A percentile compares a stretch with the other conserved stretches of the same genome.
Conservation (phyloP, 2,888 invertebrate genomes). For the Eilema griseolum region DNA sequence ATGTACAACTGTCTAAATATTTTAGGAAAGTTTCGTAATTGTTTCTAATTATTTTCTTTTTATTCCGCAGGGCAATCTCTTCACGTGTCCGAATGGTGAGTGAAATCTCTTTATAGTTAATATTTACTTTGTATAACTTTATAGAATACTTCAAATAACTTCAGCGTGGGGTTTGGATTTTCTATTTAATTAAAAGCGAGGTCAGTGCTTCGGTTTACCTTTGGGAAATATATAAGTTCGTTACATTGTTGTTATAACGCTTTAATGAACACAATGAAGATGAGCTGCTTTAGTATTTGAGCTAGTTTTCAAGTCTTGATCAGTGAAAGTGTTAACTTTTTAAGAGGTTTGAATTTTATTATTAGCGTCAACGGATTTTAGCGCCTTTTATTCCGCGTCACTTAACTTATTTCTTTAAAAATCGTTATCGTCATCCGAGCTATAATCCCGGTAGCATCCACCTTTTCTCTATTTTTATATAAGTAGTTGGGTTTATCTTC, state of each 20-base stretch:
- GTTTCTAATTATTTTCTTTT: slow-evolving; percentile 43
- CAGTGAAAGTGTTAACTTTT: slow-evolving; percentile 9
- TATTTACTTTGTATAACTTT: slow-evolving; percentile 45
- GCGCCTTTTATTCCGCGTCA: background rate
- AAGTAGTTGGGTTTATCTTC: too few species aligned
- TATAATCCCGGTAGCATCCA: background rate
- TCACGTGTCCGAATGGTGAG: slow-evolving; percentile 92
- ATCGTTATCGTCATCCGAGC: background rate
- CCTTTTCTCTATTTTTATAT: too few species aligned
- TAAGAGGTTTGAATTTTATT: background rate
- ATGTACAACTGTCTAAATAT: slow-evolving; percentile 17
- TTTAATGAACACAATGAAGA: slow-evolving; percentile 41
- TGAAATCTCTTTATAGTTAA: slow-evolving; percentile 55
- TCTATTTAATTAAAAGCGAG: slow-evolving; percentile 54
- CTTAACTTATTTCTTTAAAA: too few species aligned
- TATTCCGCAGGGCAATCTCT: slow-evolving; percentile 88
- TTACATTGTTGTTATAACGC: slow-evolving; percentile 42
- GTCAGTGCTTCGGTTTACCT: slow-evolving; percentile 39
- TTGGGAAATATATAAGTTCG: slow-evolving; percentile 51
- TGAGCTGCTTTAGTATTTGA: slow-evolving; percentile 36
- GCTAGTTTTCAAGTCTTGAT: slow-evolving; percentile 27
- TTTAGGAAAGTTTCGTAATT: slow-evolving; percentile 13
- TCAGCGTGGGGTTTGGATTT: slow-evolving; percentile 26
- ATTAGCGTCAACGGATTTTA: slow-evolving; percentile 1
- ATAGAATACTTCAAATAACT: slow-evolving; percentile 51